Base-by-base conservation (phyloP, 1,140 invertebrate genomes). In the Asbolus verrucosus region DNA sequence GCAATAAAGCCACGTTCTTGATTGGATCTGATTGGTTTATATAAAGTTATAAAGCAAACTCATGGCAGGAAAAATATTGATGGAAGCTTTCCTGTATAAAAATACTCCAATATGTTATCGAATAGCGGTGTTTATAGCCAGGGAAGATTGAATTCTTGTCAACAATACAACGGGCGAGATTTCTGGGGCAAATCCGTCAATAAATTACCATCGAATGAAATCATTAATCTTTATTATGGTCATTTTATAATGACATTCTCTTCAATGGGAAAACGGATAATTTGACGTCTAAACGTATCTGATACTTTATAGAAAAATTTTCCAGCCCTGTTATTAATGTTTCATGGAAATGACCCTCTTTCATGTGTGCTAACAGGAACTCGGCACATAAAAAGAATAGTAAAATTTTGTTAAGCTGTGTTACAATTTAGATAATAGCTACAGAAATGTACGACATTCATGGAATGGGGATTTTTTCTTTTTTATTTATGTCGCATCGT, bases 41-140 rank as follows among this genome's bases (percentile, higher is more conserved):
- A 65, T 69, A 39, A 69, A 69, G 67, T 69, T 69, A 69, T 69
- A 46, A 69, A 65, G 67, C 59, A 18, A 69, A 65, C 16, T 69
- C 63, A 39, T 65, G 67, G 43, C 67, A 65, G 67, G 21, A 65
- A 69, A 65, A 69, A 63, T 69, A 69, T 69, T 65, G 30, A 69
- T 69, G 67, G 31, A 69, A 65, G 67, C 38, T 54, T 65, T 69
- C 63, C 67, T 62, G 21, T 60, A 65, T 65, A 33, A 69, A 30
- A 69, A 69, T 50, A 69, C 61, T 36, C 67, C 61, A 69, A 69
- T 69, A 69, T 65, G 61, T 69, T 69, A 69, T 38, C 54, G 27
- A 62, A 39, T 62, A 33, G 59, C 54, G 50, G 15, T 62, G 67
- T 69, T 69, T 69, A 69, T 62, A 43, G 67, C 50, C 67, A 27